Evolutionary conservation across 2,113 vertebrate genomes (phyloP).

Genomic region (Sigmodon hispidus): DNA sequence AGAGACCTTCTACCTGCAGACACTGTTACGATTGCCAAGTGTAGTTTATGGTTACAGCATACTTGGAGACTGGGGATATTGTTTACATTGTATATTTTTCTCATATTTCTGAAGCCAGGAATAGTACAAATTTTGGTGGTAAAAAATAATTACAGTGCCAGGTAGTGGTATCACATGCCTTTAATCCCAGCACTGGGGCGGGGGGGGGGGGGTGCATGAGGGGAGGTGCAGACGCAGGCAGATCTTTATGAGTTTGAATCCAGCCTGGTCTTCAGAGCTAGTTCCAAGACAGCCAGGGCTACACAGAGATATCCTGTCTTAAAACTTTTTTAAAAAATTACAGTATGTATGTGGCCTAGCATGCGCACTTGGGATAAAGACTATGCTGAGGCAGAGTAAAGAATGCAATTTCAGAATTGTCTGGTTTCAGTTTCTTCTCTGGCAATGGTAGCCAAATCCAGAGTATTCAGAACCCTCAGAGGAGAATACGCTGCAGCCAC

Average conservation of each 20-base stretch:
- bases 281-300: no score
- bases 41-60: not conserved
- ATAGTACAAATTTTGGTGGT: not conserved
- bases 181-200: no score
- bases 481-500: accelerated
- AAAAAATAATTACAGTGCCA: not conserved
- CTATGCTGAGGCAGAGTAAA: not conserved
- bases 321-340: no score
- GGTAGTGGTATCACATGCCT: no score
- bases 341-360: not conserved
- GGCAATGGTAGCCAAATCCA: not conserved
- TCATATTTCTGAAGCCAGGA: not conserved
- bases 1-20: not conserved
- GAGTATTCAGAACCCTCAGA: not conserved
- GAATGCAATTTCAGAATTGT: not conserved
- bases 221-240: no score
- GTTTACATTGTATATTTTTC: not conserved
- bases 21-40: not conserved
- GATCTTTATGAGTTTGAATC: no score
- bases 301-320: no score
- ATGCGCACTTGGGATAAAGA: not conserved
- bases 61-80: not conserved
- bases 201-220: no score
- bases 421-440: not conserved
- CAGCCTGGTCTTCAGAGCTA: no score